Base-by-base conservation (phyloP, 1,140 invertebrate genomes). In the Archivesica marissinica region DNA sequence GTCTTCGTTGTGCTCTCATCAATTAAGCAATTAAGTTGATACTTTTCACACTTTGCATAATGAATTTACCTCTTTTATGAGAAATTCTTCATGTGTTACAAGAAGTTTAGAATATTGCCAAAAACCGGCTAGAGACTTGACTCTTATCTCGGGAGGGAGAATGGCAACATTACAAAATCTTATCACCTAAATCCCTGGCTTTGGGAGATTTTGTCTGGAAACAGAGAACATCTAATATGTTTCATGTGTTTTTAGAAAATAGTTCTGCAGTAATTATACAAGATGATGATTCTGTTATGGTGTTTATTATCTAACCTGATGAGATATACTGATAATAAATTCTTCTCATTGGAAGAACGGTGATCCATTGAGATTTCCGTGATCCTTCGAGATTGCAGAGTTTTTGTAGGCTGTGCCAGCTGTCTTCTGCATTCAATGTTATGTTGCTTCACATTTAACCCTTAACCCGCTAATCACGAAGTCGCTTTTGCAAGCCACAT, bases 191-290 rank as follows among this genome's bases (percentile, higher is more conserved):
- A 25, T 30, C 30, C n/a, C 6, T 30, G 33, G 20, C 2, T 33
- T 64, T 64, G 59, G 1, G 1, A 35, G 59, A 64, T 64, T 35
- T 64, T 20, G 20, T 35, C 30, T 35, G 59, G 30, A 64, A 35
- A 9, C 38, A 17, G 33, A 2, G 17, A 64, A 33, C 11, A 30
- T 64, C 30, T 33, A 64, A 64, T 35, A 33, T 33, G 33, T 64
- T 64, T 64, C 59, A 64, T 64, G 59, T 64, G 59, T 64, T 64
- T 59, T 59, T 64, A n/a, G 11, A 30, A 64, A 64, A 64, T 64
- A 64, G 38, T 64, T 64, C 30, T 17, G 30, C 59, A 64, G 38
- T 52, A 52, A 64, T 64, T 64, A 64, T 35, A 64, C 59, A 64
- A 64, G 30, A 35, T 64, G 30, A 64, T 30, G 59, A 15, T 35